Percentiles rank a stretch among this genome's conserved stretches.
Conservation (phyloP, 2,113 vertebrate species). For the Leucosticte australis region DNA sequence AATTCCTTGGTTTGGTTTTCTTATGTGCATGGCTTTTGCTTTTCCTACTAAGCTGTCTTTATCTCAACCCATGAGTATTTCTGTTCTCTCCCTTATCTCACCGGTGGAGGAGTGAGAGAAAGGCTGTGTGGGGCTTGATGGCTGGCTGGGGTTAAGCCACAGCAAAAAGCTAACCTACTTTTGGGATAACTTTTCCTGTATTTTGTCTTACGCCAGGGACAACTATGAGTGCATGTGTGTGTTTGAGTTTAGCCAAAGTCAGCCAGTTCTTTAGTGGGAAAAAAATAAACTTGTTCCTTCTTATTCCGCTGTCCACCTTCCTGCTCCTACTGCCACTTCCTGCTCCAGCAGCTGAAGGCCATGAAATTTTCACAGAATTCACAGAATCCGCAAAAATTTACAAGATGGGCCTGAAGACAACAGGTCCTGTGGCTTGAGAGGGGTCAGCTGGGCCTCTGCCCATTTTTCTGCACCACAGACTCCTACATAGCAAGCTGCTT, state of each 20-base stretch:
- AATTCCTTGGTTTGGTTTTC: not conserved
- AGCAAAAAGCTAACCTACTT: not conserved
- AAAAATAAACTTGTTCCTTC: not conserved
- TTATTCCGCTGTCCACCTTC: not conserved
- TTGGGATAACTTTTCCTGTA: not conserved
- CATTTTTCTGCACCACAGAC: accelerated
- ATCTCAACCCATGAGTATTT: not conserved
- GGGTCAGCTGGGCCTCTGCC: not conserved
- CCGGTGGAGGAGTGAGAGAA: accelerated
- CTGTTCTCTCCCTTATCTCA: not conserved
- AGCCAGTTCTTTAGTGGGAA: not conserved
- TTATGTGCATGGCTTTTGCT: not conserved
- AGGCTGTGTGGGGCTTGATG: not conserved
- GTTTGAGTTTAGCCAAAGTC: not conserved
- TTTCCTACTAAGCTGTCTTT: not conserved
- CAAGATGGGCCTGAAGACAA: not conserved
- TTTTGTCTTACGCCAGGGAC: not conserved
- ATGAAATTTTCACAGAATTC: not conserved
- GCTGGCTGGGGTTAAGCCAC: not conserved
- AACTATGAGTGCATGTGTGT: not conserved
- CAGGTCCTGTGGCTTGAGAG: not conserved
- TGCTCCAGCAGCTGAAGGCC: not conserved
- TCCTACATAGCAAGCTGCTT: accelerated
- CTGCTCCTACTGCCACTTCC: not conserved
- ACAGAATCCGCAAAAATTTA: not conserved